Conservation (phyloP, 2,888 invertebrate genomes). For the Agrotis exclamationis region DNA sequence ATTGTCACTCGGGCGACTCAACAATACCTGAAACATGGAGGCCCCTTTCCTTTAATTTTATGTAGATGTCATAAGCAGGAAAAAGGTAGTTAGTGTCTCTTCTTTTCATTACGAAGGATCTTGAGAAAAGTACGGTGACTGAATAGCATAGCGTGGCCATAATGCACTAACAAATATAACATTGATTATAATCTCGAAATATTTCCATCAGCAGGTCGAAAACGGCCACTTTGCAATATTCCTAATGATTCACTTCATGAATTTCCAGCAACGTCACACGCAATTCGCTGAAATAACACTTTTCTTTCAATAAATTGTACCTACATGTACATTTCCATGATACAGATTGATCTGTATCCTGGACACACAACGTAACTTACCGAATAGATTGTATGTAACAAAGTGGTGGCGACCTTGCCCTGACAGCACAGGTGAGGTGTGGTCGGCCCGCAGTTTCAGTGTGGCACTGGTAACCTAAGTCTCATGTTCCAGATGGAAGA, state of each 20-base stretch:
- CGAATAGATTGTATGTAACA: constrained; percentile 7
- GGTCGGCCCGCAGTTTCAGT: constrained; percentile 42
- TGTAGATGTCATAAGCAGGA: not conserved
- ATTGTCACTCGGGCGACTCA: not conserved
- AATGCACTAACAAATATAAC: not conserved
- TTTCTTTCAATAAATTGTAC: not conserved
- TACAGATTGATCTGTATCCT: not conserved
- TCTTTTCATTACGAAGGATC: no score
- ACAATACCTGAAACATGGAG: not conserved
- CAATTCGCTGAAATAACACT: no score
- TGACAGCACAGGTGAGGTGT: constrained; percentile 65
- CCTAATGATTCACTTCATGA: no score
- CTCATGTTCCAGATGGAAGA: constrained; percentile 87
- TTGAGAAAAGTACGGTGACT: not conserved
- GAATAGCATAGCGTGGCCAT: not conserved
- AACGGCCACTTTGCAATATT: no score
- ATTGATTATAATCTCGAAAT: constrained; percentile 5
- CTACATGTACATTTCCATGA: no score
- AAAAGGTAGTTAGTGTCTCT: not conserved
- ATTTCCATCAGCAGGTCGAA: no score
- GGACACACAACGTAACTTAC: not conserved
- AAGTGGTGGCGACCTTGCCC: constrained; percentile 22
- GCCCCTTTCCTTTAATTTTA: constrained; percentile 1
- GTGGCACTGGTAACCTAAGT: constrained; percentile 75
- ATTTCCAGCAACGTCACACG: no score